Evolutionary conservation across 2,797 vertebrate species (phyloP).

Genomic region (Mus minutoides): DNA sequence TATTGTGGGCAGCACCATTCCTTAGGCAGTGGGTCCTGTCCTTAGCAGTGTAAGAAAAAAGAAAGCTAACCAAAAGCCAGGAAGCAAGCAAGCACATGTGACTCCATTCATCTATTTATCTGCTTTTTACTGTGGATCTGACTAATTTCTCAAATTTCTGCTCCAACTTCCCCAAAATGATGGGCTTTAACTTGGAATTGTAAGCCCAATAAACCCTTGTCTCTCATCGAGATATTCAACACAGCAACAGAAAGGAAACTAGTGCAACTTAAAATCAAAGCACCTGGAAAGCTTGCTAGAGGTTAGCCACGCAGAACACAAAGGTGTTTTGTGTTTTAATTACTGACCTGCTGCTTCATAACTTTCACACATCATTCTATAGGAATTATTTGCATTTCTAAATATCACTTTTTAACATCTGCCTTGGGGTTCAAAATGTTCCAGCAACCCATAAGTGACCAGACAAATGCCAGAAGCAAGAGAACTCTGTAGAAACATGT

Average conservation of each 20-base stretch:
- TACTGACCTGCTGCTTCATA: neutral
- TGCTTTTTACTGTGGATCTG: neutral
- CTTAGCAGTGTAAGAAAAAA: neutral
- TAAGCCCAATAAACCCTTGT: neutral
- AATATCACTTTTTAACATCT: conserved; percentile 36
- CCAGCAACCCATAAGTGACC: neutral
- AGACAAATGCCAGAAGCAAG: neutral
- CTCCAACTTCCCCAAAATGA: neutral
- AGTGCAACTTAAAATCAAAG: neutral
- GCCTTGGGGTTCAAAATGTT: neutral
- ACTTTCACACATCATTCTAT: neutral
- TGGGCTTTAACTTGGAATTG: neutral
- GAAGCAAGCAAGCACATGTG: neutral
- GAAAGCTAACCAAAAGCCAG: neutral
- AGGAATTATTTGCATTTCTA: neutral
- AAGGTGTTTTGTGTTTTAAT: neutral
- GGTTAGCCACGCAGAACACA: neutral
- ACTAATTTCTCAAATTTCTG: neutral
- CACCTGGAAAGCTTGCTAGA: neutral
- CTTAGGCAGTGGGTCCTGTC: neutral
- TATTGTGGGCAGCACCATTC: neutral
- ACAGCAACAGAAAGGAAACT: neutral
- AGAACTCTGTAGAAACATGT: neutral
- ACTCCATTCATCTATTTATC: no score
- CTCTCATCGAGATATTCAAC: neutral